These are phyloP conservation scores for Anoplopoma fimbria DNA, from an alignment of 2,113 vertebrate genomes.

Conservation along the genomic window DNA sequence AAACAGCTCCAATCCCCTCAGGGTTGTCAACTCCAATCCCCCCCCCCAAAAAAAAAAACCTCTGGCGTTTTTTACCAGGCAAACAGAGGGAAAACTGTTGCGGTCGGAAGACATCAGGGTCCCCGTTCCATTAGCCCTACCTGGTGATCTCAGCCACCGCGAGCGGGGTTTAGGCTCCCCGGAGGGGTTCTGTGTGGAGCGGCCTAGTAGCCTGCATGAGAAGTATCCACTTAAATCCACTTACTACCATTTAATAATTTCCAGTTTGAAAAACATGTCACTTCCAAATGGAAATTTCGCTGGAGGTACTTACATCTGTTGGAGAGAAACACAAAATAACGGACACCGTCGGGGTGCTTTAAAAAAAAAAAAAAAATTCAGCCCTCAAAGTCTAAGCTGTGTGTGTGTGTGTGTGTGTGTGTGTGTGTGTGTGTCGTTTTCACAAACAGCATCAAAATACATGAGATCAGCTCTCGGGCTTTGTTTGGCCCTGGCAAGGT, in stretches of 20 bases:
- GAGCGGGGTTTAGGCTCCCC: slow-evolving; percentile 36
- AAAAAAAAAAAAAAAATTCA: too few relatives aligned
- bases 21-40: slow-evolving; percentile 82
- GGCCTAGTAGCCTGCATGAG: slow-evolving; percentile 32
- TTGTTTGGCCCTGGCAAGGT: slow-evolving; percentile 85
- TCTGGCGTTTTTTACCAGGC: slow-evolving; percentile 79
- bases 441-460: slow-evolving; percentile 82
- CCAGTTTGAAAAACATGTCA: slow-evolving; percentile 66
- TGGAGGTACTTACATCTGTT: slow-evolving; percentile 67
- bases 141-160: slow-evolving; percentile 48
- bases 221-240: slow-evolving; percentile 67
- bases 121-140: slow-evolving; percentile 55
- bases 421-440: slow-evolving; percentile 65
- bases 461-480: slow-evolving; percentile 82
- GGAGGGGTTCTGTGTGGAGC: slow-evolving; percentile 19
- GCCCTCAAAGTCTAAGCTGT: slow-evolving; percentile 53
- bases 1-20: slow-evolving; percentile 83
- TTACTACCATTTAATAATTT: slow-evolving; percentile 66
- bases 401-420: slow-evolving; percentile 70
- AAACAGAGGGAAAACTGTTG: slow-evolving; percentile 84
- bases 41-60: slow-evolving; percentile 31
- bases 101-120: slow-evolving; percentile 74
- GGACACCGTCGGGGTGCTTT: slow-evolving; percentile 50
- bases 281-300: slow-evolving; percentile 69
- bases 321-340: slow-evolving; percentile 60